phyloP scores from a whole-genome alignment of 2,888 invertebrate genomes.

The Griposia aprilina region DNA sequence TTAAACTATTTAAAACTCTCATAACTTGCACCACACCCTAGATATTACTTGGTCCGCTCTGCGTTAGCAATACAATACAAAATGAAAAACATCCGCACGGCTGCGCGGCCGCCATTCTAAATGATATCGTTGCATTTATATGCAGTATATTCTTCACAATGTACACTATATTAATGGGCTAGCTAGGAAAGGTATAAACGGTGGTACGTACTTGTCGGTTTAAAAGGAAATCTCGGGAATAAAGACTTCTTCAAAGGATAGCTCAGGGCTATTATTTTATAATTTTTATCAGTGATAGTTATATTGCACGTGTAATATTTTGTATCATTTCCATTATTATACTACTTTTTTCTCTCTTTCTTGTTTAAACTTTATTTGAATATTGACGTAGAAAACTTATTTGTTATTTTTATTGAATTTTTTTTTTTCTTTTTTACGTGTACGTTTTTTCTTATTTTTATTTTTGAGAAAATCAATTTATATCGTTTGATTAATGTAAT shows the following conservation, averaged over 20 bases:
- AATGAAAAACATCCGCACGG: constrained; percentile 70
- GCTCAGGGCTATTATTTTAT: neutral
- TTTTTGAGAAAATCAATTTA: too few species aligned
- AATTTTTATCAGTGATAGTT: neutral
- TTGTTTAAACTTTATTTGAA: too few species aligned
- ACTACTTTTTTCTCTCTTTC: too few species aligned
- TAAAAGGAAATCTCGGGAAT: neutral
- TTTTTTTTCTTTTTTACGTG: too few species aligned
- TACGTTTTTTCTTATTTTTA: too few species aligned
- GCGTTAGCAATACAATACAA: constrained; percentile 68
- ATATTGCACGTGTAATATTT: too few species aligned
- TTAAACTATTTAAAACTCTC: neutral
- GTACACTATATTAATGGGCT: constrained; percentile 23
- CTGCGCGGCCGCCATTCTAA: constrained; percentile 42
- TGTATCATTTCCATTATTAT: too few species aligned
- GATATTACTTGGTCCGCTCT: constrained; percentile 63
- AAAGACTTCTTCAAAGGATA: neutral
- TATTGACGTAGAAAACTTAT: too few species aligned
- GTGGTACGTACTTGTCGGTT: neutral
- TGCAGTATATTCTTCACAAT: constrained; percentile 23
- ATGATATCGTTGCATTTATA: constrained; percentile 53
- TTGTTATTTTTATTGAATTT: too few species aligned
- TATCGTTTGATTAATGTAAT: too few species aligned
- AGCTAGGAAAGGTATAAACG: neutral
- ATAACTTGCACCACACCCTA: constrained; percentile 43